Evolutionary conservation across 2,797 vertebrate species (phyloP), one percentile per base, ranked within the genome.

Genomic region (Chelon labrosus): DNA sequence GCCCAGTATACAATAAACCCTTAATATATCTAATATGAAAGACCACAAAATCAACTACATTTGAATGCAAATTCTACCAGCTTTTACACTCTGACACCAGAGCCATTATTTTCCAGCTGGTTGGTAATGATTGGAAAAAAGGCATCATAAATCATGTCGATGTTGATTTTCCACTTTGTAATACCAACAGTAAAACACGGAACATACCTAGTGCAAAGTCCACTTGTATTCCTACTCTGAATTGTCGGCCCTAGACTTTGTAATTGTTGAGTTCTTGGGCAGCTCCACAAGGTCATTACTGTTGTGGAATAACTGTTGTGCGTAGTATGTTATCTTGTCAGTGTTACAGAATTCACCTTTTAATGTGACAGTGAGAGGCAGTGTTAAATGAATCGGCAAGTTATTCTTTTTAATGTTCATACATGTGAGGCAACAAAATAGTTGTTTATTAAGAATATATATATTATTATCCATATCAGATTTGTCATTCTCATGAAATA

Each of bases 161-260:
- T 22, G 50, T 0, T 1, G 35, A 77, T 82, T 46, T 88, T 80
- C 83, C 65, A 80, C n/a, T 52, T 8, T 62, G 9, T 62, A 47
- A 62, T 35, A 25, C 31, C 31, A 31, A 31, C 31, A 71, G 57
- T 73, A 22, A 54, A 72, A 62, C 14, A 53, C 10, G 22, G 10
- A 7, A 35, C 49, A 7, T 31, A 10, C 5, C 35, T 27, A 47
- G 62, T 55, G 7, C 77, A 80, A 86, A 79, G 80, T 87, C 54
- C 77, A 39, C 22, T 35, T 54, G 14, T 35, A 8, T 13, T 41
- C 14, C 13, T 42, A 0, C 7, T 58, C 6, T 22, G 8, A 7
- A 47, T n/a, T 59, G 31, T 31, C 20, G 39, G 8, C 9, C 10
- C 1, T 19, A 62, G 50, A 79, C 75, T 78, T 82, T 59, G 50